Conservation (phyloP, 2,888 invertebrate genomes). For the Elegia similella region DNA sequence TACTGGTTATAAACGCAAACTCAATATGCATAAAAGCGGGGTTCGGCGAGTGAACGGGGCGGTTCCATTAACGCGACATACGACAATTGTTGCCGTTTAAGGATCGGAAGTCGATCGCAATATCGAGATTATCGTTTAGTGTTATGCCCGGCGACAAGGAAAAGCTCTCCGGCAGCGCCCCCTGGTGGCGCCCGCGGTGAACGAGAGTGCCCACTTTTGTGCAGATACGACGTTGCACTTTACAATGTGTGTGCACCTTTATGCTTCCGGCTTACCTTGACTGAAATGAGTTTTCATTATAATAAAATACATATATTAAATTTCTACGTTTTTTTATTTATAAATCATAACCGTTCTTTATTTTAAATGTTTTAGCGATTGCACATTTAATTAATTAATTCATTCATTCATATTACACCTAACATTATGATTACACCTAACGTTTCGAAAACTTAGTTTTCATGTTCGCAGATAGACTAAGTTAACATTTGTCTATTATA, state of each 20-base stretch:
- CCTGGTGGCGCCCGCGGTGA: conserved; percentile 45
- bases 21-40: conserved; percentile 56
- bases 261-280: not conserved
- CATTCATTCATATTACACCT: too few species aligned
- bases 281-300: not conserved
- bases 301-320: not conserved
- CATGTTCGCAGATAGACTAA: too few species aligned
- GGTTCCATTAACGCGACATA: conserved; percentile 67
- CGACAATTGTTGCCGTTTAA: conserved; percentile 73
- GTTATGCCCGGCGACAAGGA: conserved; percentile 77
- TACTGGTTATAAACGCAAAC: conserved; percentile 39
- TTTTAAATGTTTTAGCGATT: too few species aligned
- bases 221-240: conserved; percentile 30
- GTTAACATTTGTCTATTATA: too few species aligned
- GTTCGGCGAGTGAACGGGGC: conserved; percentile 35
- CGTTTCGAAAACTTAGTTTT: too few species aligned
- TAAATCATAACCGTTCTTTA: too few species aligned
- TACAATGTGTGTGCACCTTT: conserved; percentile 20
- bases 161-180: conserved; percentile 68
- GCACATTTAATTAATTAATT: too few species aligned
- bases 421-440: too few species aligned
- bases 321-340: too few species aligned
- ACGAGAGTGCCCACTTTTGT: conserved; percentile 41
- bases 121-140: conserved; percentile 76
- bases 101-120: conserved; percentile 66